Base-by-base conservation (phyloP, 23 tunicate genomes). In the Oikopleura dioica region DNA sequence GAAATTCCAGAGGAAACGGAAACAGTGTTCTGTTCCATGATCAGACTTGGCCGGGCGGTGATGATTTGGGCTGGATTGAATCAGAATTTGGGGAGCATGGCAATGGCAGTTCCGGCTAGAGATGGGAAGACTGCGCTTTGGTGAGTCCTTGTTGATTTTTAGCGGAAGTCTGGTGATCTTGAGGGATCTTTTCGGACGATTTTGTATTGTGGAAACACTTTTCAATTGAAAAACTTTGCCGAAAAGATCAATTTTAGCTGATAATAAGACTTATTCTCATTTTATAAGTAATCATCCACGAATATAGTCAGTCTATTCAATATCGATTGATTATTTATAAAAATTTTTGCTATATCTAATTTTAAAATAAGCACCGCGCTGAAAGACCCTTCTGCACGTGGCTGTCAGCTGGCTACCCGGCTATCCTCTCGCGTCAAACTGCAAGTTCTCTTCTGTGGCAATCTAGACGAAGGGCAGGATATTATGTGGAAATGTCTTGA, bases 381-480 rank as follows among this genome's bases (percentile, higher is more conserved):
- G n/a, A n/a, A n/a, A n/a, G n/a, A n/a, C n/a, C n/a, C 16, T 63
- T 63, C 72, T 24, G 16, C 72, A 28, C 72, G 72, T 23, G 72
- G 30, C 5, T 21, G 30, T 24, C 72, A 63, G 33, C 72, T 63
- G 26, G 26, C 30, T 28, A 31, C 72, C 5, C 29, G 72, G 5
- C 33, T 63, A 2, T 23, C 72, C 30, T 12, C 33, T 4, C 29
- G 16, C 2, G 4, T 63, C 5, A 63, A 63, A 63, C 29, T 63
- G 33, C 72, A 63, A 28, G 72, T 63, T 28, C 33, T 63, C 33
- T 23, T 63, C 30, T 16, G 33, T 24, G 72, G 72, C 29, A 31
- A 63, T 63, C 2, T 63, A 63, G 29, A 23, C 29, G 72, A 63
- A 2, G 72, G 26, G 33, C 30, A 23, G 30, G 72, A 63, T 28